Evolutionary conservation across 2,888 invertebrate genomes (phyloP).

Genomic region (Autographa pulchrina): DNA sequence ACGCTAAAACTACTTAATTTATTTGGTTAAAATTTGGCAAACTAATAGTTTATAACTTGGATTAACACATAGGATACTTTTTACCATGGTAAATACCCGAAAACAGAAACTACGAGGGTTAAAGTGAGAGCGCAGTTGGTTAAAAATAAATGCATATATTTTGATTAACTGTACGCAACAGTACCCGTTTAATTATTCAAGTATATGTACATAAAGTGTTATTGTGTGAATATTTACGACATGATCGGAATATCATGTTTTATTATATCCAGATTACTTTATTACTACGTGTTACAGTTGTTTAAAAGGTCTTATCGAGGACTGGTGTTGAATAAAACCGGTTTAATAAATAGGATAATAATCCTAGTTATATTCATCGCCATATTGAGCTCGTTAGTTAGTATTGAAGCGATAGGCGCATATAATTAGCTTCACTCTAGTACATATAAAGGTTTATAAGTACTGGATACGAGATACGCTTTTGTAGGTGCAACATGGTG

Average conservation of each 20-base stretch:
- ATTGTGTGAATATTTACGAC: slow-evolving; percentile 38
- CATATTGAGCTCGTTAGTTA: not conserved
- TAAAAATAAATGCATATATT: no score
- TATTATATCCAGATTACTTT: slow-evolving; percentile 35
- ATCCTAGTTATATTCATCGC: not conserved
- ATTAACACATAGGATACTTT: no score
- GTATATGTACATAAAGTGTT: slow-evolving; percentile 39
- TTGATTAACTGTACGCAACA: not conserved
- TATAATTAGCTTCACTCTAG: not conserved
- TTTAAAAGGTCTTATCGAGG: slow-evolving; percentile 12
- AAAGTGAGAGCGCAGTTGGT: no score
- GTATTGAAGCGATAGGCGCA: not conserved
- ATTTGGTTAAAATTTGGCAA: not conserved
- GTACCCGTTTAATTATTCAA: slow-evolving; percentile 49
- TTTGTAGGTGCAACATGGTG: no score
- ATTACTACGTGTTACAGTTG: slow-evolving; percentile 22
- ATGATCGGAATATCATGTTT: slow-evolving; percentile 41
- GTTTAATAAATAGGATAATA: not conserved
- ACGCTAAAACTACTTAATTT: not conserved
- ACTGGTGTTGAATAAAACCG: not conserved
- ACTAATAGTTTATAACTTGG: no score
- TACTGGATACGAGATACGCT: no score
- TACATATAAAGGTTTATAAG: no score
- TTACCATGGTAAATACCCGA: no score
- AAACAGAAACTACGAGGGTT: no score